These are phyloP conservation scores for Colletes latitarsis DNA, from an alignment of 1,140 invertebrate genomes.

Conservation along the genomic window DNA sequence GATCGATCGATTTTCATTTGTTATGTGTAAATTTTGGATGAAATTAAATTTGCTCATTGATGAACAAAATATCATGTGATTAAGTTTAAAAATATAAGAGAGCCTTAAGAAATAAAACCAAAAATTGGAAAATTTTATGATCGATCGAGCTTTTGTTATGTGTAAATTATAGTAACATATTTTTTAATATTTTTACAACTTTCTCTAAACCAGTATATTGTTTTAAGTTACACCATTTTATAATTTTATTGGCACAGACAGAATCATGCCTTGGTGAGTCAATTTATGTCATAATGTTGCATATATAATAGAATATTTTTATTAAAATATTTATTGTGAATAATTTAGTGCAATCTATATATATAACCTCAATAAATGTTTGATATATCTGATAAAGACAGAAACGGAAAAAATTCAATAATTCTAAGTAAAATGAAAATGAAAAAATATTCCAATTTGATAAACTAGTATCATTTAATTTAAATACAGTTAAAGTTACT, in stretches of 20 bases:
- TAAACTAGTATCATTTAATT: neutral
- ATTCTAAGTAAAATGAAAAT: conserved; percentile 21
- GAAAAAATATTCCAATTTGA: conserved; percentile 3
- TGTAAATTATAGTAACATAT: conserved; percentile 11
- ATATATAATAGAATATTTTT: conserved; percentile 5
- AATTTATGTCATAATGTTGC: neutral
- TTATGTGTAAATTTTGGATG: too few relatives aligned
- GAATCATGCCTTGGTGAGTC: conserved; percentile 69
- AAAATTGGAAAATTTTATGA: conserved; percentile 6
- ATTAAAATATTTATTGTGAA: neutral
- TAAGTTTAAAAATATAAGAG: neutral
- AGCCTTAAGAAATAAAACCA: too few relatives aligned
- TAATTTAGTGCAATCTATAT: conserved; percentile 7
- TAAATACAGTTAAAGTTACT: conserved; percentile 10
- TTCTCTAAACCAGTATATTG: conserved; percentile 18
- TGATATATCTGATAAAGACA: neutral
- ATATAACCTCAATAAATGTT: conserved; percentile 14
- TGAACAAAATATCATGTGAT: too few relatives aligned
- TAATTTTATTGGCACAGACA: conserved; percentile 24
- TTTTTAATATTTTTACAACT: conserved; percentile 22
- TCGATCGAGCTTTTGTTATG: conserved; percentile 27
- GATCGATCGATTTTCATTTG: neutral
- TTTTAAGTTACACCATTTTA: conserved; percentile 27
- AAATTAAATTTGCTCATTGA: too few relatives aligned
- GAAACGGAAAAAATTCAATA: too few relatives aligned